These are phyloP conservation scores for Otis tarda DNA, from an alignment of 2,113 vertebrate genomes.

Conservation along the genomic window DNA sequence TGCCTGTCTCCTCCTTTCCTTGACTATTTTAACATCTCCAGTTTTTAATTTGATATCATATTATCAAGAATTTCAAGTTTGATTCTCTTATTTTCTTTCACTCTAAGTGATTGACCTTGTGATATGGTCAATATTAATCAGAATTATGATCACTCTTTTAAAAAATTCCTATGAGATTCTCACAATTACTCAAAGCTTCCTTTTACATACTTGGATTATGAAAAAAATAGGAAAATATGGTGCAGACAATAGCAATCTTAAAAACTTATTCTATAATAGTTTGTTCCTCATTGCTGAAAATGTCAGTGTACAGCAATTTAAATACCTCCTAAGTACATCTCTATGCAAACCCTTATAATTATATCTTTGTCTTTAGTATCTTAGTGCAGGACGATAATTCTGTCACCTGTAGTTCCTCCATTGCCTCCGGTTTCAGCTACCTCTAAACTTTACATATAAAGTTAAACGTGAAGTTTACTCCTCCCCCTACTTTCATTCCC, in stretches of 20 bases:
- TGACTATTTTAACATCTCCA: not conserved
- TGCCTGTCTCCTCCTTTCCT: not conserved
- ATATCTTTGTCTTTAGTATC: not conserved
- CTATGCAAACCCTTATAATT: not conserved
- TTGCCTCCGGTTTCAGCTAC: not conserved
- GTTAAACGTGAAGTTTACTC: slow-evolving; percentile 13
- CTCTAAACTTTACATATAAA: not conserved
- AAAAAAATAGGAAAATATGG: not conserved
- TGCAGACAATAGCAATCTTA: not conserved
- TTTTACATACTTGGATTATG: not conserved
- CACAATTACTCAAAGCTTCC: not conserved
- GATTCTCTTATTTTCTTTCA: not conserved
- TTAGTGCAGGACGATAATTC: not conserved
- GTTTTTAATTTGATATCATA: not conserved
- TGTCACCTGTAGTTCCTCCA: not conserved
- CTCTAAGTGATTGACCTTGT: not conserved
- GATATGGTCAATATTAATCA: not conserved
- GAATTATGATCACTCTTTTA: not conserved
- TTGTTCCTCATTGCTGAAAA: not conserved
- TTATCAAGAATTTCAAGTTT: not conserved
- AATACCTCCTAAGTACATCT: not conserved
- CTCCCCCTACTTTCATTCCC: not conserved
- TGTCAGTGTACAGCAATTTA: not conserved
- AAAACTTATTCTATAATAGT: not conserved
- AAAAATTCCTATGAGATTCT: not conserved